phyloP scores from a whole-genome alignment of 2,797 vertebrate genomes.

The Hypotaenidia philippensis region DNA sequence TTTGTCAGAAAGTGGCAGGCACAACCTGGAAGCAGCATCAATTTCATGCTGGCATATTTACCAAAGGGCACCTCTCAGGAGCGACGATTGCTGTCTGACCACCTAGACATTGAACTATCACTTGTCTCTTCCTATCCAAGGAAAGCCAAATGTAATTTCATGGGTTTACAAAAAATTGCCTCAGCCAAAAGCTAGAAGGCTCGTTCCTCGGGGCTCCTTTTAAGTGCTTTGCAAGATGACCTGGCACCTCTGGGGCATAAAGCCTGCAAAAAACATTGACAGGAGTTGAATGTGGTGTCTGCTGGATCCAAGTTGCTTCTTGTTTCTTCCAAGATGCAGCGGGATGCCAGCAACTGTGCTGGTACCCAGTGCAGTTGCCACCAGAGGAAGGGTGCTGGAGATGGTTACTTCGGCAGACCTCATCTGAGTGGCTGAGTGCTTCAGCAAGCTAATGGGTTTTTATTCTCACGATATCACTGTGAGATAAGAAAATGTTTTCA shows the following conservation, averaged over 20 bases:
- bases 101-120: background rate
- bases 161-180: conserved; percentile 28
- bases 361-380: background rate
- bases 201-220: background rate
- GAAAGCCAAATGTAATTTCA: conserved; percentile 25
- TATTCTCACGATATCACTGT: background rate
- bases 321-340: background rate
- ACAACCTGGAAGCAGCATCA: conserved; percentile 1
- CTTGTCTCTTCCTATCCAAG: background rate
- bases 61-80: conserved; percentile 18
- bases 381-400: background rate
- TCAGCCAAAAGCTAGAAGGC: background rate
- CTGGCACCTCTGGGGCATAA: background rate
- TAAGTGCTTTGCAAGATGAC: conserved; percentile 18
- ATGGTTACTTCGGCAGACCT: background rate
- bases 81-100: background rate
- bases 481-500: conserved; percentile 41
- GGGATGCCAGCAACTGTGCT: background rate
- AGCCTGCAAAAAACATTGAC: background rate
- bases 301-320: background rate
- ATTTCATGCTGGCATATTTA: background rate
- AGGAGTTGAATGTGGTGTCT: background rate
- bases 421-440: background rate
- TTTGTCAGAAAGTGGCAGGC: conserved; percentile 37
- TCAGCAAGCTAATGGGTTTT: background rate